Base-by-base conservation (phyloP, 2,888 invertebrate genomes). In the Drosophila ustulata region DNA sequence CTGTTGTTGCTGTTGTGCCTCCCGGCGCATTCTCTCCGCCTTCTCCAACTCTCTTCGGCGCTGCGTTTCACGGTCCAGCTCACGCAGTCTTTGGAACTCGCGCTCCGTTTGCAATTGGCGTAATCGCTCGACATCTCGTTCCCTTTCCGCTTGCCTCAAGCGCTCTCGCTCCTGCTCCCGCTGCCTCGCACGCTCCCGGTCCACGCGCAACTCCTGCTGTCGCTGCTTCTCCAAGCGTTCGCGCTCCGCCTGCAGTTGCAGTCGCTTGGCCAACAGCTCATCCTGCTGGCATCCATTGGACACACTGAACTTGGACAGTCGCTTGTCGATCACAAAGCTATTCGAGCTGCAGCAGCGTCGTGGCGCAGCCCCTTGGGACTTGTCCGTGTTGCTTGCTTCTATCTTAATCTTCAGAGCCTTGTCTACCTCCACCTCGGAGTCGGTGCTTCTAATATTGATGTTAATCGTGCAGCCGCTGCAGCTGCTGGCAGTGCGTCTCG, bases 381-480 rank as follows among this genome's bases (percentile, higher is more conserved):
- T 51, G 18, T 80, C 65, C 41, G 71, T 69, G 18, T 78, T 78
- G 43, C 89, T 82, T 3, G 82, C 64, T 49, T 80, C 80, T n/a
- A 90, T 90, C 45, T 87, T 71, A 11, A 91, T 87, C 2, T 73
- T 80, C 23, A 89, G 37, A 41, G 84, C 82, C 11, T 90, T 84
- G 30, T 78, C 67, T 26, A 51, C 41, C 25, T 64, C 78, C 9
- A 37, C 57, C 50, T 66, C 46, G 0, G 71, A 13, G 6, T 75
- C 68, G 23, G 70, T 43, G 13, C 61, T 70, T 7, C 78, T 76
- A 11, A 90, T 90, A 25, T 82, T 86, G 9, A 91, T 91, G 57
- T 86, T 90, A 1, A 91, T 90, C 9, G 81, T 80, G 56, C 89
- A 91, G 3, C 86, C 83, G 4, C 88, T 82, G 43, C 75, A 67